Base-by-base conservation (phyloP, 2,113 vertebrate genomes). In the Protobothrops mucrosquamatus region DNA sequence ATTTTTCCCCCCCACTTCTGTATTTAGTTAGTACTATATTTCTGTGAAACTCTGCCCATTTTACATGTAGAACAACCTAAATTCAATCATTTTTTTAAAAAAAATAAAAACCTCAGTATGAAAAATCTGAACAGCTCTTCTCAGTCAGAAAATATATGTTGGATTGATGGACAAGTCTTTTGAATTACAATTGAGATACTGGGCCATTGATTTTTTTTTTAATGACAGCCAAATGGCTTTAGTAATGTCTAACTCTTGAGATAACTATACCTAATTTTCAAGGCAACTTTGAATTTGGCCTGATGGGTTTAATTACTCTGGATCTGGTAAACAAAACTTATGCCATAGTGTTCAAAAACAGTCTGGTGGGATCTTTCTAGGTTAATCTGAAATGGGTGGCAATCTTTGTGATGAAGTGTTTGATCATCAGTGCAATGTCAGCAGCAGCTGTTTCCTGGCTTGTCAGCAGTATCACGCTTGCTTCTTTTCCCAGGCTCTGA, bases 401-500 rank as follows among this genome's bases (percentile, higher is more conserved):
- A 0, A 10, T 55, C 24, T 6, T 91, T 94, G 74, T 46, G 34
- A 56, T 56, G 92, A 93, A 69, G 90, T 61, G 85, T 85, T 89
- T 91, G 92, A 48, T 95, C 93, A 96, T 91, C 92, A 85, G 26
- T 85, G 95, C 88, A 48, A 95, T 87, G 93, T 56, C 93, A 94
- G 94, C 93, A 96, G 88, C 96, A 94, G 88, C 94, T 95, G 94
- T 95, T 96, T 97, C 95, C 96, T 94, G 94, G 81, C 54, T 81
- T 18, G 4, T 51, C 39, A 92, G 85, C 89, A 91, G 24, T 94
- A 64, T 56, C 34, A 29, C 94, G 69, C 90, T 46, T 48, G 89
- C 87, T 96, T 87, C 90, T 90, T 92, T 97, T 97, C 95, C 96
- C 96, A 95, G 95, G 94, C 94, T 91, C 94, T 92, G 93, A 95